Percentiles rank a stretch among this genome's conserved stretches.
Evolutionary conservation across 2,797 vertebrate genomes (phyloP).

Genomic region (Acanthornis magna): DNA sequence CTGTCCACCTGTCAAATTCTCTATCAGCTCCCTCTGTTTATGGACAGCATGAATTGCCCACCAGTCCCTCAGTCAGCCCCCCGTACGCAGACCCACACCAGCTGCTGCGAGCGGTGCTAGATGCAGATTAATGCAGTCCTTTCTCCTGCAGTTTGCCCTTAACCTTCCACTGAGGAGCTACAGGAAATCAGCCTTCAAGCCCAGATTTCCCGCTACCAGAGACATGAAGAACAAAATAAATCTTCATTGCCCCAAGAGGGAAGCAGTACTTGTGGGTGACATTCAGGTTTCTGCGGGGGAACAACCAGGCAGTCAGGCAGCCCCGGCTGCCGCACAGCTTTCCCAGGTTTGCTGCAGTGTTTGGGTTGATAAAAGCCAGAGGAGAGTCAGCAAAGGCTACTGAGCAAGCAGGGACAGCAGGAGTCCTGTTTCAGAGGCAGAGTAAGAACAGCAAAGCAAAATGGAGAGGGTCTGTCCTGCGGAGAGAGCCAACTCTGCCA

Average conservation of each 20-base stretch:
- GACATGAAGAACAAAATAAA: background rate
- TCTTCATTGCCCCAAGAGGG: background rate
- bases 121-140: background rate
- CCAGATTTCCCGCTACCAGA: background rate
- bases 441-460: background rate
- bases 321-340: rapidly evolving
- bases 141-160: background rate
- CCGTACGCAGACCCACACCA: rapidly evolving
- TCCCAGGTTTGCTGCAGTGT: background rate
- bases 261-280: background rate
- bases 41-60: background rate
- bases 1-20: background rate
- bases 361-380: background rate
- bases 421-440: background rate
- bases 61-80: background rate
- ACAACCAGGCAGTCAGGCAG: background rate
- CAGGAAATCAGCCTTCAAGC: background rate
- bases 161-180: background rate
- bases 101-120: background rate
- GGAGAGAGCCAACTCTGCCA: background rate
- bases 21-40: background rate
- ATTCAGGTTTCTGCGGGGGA: background rate
- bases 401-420: background rate
- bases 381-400: background rate
- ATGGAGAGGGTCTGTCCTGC: background rate